Conservation (phyloP, 53 echinoderm and acorn worm genomes). For the Stichopus horrens region DNA sequence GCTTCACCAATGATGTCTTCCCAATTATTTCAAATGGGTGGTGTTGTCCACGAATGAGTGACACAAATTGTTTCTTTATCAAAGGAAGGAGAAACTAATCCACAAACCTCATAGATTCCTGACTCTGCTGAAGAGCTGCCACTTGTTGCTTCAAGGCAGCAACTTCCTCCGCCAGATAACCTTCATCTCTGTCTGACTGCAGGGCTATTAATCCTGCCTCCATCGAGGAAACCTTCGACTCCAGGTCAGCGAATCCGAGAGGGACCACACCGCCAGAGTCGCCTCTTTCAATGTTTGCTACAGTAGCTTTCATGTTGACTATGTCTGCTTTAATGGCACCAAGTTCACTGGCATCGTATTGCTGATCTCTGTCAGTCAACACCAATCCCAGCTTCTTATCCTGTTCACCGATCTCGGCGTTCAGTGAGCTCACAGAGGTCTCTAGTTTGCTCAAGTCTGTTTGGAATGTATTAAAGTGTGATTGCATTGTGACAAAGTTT, state of each 20-base stretch:
- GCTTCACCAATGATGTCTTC: too few relatives aligned
- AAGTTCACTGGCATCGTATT: background rate
- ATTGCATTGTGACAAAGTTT: conserved; percentile 23
- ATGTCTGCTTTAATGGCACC: background rate
- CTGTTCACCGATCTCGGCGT: conserved; percentile 2
- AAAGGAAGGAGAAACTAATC: too few relatives aligned
- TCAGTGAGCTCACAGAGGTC: background rate
- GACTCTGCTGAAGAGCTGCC: conserved; percentile 11
- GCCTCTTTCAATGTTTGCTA: background rate
- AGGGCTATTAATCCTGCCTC: background rate
- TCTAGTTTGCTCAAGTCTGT: conserved; percentile 9
- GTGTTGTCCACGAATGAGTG: too few relatives aligned
- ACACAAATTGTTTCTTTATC: too few relatives aligned
- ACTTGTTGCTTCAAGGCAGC: conserved; percentile 29
- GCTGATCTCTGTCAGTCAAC: background rate
- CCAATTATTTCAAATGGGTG: too few relatives aligned
- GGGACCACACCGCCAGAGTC: background rate
- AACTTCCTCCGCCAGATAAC: conserved; percentile 24
- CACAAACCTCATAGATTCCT: background rate
- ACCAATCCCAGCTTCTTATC: conserved; percentile 1
- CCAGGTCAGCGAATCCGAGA: background rate
- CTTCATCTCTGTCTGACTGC: background rate
- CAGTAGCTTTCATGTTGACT: background rate
- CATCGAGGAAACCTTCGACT: background rate
- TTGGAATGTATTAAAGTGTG: conserved; percentile 20